A percentile compares a stretch with the other conserved stretches of the same genome.
phyloP scores from a whole-genome alignment of 23 tunicate species.

The Phallusia fumigata region DNA sequence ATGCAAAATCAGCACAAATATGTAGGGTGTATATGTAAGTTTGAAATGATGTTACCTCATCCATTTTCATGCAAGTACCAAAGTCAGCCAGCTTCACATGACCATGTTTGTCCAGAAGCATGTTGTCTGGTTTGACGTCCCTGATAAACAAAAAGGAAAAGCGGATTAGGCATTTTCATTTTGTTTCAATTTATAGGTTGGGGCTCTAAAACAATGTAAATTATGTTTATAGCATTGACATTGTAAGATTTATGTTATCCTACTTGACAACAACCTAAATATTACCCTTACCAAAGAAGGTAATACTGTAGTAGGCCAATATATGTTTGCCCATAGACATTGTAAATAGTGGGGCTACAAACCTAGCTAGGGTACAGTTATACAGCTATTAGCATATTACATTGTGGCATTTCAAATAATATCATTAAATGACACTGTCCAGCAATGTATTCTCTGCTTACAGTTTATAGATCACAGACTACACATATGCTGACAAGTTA shows the following conservation, averaged over 20 bases:
- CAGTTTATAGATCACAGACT: background rate
- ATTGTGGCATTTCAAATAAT: background rate
- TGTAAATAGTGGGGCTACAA: no score
- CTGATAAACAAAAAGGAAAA: slow-evolving; percentile 17
- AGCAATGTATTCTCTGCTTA: no score
- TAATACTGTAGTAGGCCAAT: no score
- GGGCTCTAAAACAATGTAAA: no score
- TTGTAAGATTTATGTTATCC: no score
- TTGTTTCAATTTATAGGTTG: no score
- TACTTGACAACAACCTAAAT: no score
- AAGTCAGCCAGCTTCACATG: slow-evolving; percentile 97
- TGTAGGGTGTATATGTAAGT: background rate
- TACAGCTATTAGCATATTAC: background rate
- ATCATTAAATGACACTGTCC: background rate
- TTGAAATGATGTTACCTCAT: slow-evolving; percentile 44
- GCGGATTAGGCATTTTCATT: no score
- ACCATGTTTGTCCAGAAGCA: slow-evolving; percentile 79
- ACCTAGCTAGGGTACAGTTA: no score
- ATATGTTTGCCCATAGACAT: no score
- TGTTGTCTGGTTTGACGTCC: slow-evolving; percentile 97
- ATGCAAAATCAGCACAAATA: background rate
- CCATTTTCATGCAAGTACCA: slow-evolving; percentile 95
- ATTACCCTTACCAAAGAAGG: no score
- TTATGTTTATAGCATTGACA: no score
- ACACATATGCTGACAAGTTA: background rate